These are phyloP conservation scores for Calameuta pallipes DNA, from an alignment of 2,888 invertebrate genomes.

Conservation along the genomic window DNA sequence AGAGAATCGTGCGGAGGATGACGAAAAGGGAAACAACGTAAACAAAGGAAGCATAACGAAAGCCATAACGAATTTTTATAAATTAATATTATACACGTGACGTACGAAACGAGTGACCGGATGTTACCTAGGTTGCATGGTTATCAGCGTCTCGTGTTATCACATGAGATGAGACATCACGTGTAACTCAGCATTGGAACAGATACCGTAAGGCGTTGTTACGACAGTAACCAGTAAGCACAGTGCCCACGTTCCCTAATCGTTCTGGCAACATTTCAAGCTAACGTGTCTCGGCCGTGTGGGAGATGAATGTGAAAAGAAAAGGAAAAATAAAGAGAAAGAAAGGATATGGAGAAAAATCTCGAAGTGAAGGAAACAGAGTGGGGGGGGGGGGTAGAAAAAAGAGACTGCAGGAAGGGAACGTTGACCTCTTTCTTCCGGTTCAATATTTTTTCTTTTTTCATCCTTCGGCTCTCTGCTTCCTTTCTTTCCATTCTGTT, in stretches of 20 bases:
- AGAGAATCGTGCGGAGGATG: background rate
- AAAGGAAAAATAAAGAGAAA: background rate
- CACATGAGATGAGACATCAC: background rate
- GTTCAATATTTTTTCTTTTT: background rate
- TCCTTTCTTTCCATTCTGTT: background rate
- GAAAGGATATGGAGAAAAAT: background rate
- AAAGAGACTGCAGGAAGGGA: background rate
- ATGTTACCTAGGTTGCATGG: background rate
- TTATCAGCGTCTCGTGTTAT: background rate
- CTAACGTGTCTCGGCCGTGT: slow-evolving; percentile 1
- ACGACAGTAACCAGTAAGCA: background rate
- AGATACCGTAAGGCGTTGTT: background rate
- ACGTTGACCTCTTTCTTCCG: background rate
- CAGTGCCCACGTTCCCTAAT: slow-evolving; percentile 27
- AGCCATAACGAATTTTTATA: background rate
- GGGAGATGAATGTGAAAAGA: background rate
- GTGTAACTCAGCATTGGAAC: background rate
- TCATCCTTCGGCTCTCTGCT: background rate
- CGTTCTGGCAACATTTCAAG: slow-evolving; percentile 49
- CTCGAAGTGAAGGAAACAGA: background rate
- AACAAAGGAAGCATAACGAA: background rate
- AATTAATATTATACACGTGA: background rate
- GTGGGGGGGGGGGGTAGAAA: background rate
- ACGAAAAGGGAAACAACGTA: background rate
- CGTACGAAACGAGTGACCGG: background rate